Evolutionary conservation across 2,113 vertebrate genomes (phyloP).

Genomic region (Planiliza haematocheilus): DNA sequence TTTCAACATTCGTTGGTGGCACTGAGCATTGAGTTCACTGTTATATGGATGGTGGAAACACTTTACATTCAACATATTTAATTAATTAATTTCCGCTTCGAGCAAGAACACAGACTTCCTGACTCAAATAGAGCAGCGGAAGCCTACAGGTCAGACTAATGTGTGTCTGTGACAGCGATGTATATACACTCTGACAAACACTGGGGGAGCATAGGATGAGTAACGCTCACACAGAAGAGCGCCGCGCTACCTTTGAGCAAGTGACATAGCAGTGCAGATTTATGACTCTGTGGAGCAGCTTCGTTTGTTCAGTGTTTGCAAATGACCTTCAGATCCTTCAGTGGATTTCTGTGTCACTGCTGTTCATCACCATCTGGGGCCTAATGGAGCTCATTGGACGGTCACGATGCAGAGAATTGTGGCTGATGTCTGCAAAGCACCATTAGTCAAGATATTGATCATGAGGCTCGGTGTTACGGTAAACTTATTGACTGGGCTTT

Average conservation of each 20-base stretch:
- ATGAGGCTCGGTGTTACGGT: not conserved
- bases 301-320: not conserved
- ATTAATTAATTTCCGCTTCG: constrained; percentile 38
- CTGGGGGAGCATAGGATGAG: constrained; percentile 43
- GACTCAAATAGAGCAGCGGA: constrained; percentile 56
- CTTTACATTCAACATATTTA: constrained; percentile 34
- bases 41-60: not conserved
- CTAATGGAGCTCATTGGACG: not conserved
- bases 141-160: constrained; percentile 48
- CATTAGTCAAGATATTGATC: constrained; percentile 6
- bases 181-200: constrained; percentile 45
- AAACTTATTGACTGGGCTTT: not conserved
- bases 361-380: constrained; percentile 10
- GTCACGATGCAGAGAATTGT: not conserved
- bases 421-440: constrained; percentile 3
- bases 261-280: constrained; percentile 25
- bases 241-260: constrained; percentile 54
- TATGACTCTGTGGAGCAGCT: constrained; percentile 12
- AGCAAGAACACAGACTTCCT: constrained; percentile 37
- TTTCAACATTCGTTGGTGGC: not conserved
- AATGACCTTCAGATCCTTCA: constrained; percentile 48
- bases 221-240: constrained; percentile 35
- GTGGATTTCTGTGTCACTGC: constrained; percentile 17
- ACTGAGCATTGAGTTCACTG: not conserved
- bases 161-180: constrained; percentile 12